Evolutionary conservation across 2,888 invertebrate species (phyloP).

Genomic region (Lasioglossum morio): DNA sequence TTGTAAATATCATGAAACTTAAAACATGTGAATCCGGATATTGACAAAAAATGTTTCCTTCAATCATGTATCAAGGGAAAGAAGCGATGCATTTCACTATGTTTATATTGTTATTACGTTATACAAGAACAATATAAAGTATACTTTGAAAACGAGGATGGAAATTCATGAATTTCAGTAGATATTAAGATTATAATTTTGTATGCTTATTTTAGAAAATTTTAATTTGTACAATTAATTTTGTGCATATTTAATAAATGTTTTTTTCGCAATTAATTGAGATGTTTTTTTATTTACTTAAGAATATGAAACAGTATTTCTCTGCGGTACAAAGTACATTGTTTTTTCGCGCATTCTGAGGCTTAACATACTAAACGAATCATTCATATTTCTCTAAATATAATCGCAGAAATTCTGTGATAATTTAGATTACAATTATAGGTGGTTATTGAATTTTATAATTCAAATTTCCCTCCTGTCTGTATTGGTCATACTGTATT

Average conservation of each 20-base stretch:
- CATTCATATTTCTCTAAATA: not conserved
- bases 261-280: slow-evolving; percentile 10
- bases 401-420: not conserved
- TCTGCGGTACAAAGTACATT: not conserved
- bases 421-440: not conserved
- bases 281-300: not conserved
- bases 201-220: slow-evolving; percentile 25
- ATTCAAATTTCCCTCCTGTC: slow-evolving; percentile 1
- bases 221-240: slow-evolving; percentile 42
- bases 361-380: not conserved
- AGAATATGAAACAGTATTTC: not conserved
- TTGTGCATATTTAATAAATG: slow-evolving; percentile 43
- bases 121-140: slow-evolving; percentile 34
- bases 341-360: not conserved
- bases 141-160: slow-evolving; percentile 35
- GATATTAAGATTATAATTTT: slow-evolving; percentile 27
- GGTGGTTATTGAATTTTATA: not conserved
- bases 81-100: slow-evolving; percentile 28
- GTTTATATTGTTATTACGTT: slow-evolving; percentile 32
- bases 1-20: slow-evolving; percentile 50
- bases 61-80: slow-evolving; percentile 9
- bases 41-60: slow-evolving; percentile 20
- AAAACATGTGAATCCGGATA: not conserved
- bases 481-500: not conserved
- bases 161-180: slow-evolving; percentile 21